Evolutionary conservation across 1,140 invertebrate species (phyloP).

Genomic region (Melanaphis sacchari): DNA sequence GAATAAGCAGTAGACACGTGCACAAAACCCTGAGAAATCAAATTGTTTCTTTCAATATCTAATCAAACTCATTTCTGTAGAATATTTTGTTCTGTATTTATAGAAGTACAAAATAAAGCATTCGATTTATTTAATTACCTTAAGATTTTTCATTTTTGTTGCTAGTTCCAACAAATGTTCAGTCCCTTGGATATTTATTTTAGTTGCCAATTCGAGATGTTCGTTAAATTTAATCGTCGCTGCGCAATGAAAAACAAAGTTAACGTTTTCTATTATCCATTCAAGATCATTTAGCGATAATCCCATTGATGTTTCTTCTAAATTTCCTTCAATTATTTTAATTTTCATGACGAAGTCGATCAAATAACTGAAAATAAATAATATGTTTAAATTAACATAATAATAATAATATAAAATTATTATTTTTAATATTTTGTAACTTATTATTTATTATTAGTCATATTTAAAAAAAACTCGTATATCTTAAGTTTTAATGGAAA

Average conservation of each 20-base stretch:
- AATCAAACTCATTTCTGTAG: not conserved
- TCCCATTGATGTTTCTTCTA: slow-evolving; percentile 63
- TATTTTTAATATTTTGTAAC: not conserved
- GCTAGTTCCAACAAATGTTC: slow-evolving; percentile 14
- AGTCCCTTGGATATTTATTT: slow-evolving; percentile 41
- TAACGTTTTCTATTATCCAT: slow-evolving; percentile 73
- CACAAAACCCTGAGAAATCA: not conserved
- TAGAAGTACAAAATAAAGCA: not conserved
- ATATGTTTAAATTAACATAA: not conserved
- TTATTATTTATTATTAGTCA: not conserved
- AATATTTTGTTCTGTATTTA: not conserved
- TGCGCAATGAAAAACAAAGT: slow-evolving; percentile 91
- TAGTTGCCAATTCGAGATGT: not conserved
- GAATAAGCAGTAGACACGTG: not conserved
- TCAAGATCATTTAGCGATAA: slow-evolving; percentile 64
- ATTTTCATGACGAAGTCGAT: not conserved
- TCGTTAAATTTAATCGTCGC: slow-evolving; percentile 83
- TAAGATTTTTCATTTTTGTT: slow-evolving; percentile 26
- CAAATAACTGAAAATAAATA: not conserved
- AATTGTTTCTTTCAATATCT: not conserved
- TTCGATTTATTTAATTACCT: not conserved
- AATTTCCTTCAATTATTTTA: slow-evolving; percentile 68
- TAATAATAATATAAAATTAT: not conserved
- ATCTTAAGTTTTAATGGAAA: not conserved
- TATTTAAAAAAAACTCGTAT: not conserved